Conservation (phyloP, 2,888 invertebrate species). For the Rotaria sp. region DNA sequence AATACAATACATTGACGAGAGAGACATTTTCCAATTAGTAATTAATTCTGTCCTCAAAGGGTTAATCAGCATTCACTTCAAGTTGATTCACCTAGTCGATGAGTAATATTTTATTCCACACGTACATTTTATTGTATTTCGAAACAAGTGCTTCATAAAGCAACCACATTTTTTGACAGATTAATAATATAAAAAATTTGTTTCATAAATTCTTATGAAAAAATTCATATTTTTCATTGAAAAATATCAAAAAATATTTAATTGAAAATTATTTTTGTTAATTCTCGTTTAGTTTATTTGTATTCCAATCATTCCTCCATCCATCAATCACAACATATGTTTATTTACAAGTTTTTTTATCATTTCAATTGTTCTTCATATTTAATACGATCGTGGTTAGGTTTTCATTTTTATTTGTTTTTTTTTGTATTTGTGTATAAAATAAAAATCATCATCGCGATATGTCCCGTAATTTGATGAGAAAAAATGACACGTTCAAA, state of each 20-base stretch:
- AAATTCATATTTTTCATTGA: neutral
- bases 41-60: too few relatives aligned
- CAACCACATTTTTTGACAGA: neutral
- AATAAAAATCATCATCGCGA: neutral
- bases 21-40: too few relatives aligned
- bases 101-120: too few relatives aligned
- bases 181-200: neutral
- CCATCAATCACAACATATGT: neutral
- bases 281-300: neutral
- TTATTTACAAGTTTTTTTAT: neutral
- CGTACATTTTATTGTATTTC: too few relatives aligned
- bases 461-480: neutral
- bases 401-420: neutral
- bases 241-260: neutral
- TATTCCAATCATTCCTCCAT: slow-evolving; percentile 4
- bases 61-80: too few relatives aligned
- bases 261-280: neutral
- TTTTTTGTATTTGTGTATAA: neutral
- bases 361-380: neutral
- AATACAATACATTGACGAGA: too few relatives aligned
- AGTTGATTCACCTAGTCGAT: too few relatives aligned
- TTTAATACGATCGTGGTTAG: neutral
- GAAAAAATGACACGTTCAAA: slow-evolving; percentile 14
- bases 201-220: neutral
- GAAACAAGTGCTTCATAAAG: neutral